Percentiles rank a stretch among this genome's conserved stretches.
These are phyloP conservation scores for Dicrurus megarhynchus DNA, from an alignment of 2,113 vertebrate species.

Conservation along the genomic window DNA sequence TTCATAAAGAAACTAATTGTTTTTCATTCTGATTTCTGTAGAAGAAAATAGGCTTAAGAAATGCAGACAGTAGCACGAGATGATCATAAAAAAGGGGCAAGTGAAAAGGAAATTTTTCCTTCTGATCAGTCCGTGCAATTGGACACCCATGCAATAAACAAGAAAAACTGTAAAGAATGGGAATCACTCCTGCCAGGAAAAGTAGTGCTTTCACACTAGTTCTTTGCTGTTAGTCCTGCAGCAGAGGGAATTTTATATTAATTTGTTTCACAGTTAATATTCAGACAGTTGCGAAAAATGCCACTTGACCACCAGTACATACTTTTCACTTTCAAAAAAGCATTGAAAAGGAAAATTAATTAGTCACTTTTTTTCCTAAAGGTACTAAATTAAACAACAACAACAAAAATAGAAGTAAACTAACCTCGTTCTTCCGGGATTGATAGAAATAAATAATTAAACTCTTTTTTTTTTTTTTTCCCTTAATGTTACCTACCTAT, in stretches of 20 bases:
- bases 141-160: neutral
- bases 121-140: neutral
- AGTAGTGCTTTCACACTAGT: neutral
- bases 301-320: neutral
- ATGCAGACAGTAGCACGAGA: neutral
- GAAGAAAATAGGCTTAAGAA: neutral
- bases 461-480: rapidly evolving
- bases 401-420: neutral
- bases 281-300: neutral
- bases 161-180: neutral
- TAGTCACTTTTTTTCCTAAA: neutral
- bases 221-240: neutral
- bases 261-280: neutral
- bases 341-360: neutral
- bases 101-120: neutral
- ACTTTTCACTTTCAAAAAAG: neutral
- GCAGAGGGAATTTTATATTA: neutral
- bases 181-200: neutral
- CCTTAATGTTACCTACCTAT: rapidly evolving
- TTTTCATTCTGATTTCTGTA: conserved; percentile 3
- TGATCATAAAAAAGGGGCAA: neutral
- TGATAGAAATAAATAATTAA: neutral
- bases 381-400: neutral
- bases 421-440: rapidly evolving
- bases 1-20: neutral